Percentiles rank a stretch among this genome's conserved stretches.
phyloP scores from a whole-genome alignment of 2,113 vertebrate genomes.

The Urocynchramus pylzowi region DNA sequence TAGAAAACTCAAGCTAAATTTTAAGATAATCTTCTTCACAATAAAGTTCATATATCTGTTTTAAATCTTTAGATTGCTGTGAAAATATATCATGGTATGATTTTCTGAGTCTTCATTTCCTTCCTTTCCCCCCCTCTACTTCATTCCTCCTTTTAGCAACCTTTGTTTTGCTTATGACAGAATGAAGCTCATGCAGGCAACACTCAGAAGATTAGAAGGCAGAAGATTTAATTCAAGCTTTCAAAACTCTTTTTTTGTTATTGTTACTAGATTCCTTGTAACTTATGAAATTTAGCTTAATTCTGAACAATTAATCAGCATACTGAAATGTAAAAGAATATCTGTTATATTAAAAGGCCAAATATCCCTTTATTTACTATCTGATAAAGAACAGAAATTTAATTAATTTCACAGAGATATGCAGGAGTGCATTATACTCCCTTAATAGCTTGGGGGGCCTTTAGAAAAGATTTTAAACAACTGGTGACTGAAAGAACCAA shows the following conservation, averaged over 20 bases:
- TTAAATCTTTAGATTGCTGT: background rate
- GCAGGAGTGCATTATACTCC: background rate
- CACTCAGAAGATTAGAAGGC: background rate
- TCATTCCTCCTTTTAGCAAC: background rate
- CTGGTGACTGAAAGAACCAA: background rate
- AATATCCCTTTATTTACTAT: background rate
- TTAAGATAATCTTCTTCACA: background rate
- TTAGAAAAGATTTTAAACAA: background rate
- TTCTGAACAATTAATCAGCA: background rate
- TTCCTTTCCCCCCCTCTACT: fast-evolving
- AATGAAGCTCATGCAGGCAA: background rate
- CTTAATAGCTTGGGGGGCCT: background rate
- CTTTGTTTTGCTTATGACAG: background rate
- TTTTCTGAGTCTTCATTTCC: background rate
- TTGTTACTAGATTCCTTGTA: background rate
- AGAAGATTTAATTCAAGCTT: background rate
- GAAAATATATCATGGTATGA: background rate
- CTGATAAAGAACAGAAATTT: background rate
- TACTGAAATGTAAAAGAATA: background rate
- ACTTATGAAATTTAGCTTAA: background rate
- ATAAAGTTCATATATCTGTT: background rate
- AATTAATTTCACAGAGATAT: background rate
- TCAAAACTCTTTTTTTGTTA: background rate
- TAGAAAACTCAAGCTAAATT: background rate
- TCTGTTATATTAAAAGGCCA: background rate